Base-by-base conservation (phyloP, 2,113 vertebrate species). In the Hippocampus abdominalis region DNA sequence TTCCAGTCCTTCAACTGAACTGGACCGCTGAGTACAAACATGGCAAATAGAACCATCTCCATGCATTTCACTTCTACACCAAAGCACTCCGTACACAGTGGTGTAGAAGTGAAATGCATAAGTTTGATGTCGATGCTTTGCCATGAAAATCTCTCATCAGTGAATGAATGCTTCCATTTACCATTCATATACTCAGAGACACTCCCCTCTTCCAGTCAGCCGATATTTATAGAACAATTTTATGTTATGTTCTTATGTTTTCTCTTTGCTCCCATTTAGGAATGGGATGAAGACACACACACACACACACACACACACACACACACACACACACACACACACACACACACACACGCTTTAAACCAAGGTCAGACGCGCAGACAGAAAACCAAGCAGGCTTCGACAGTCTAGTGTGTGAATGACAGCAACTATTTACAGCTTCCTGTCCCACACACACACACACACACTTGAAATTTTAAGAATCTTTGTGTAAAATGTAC, bases 221-320 rank as follows among this genome's bases (percentile, higher is more conserved):
- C n/a, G 73, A 67, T 80, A 81, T 81, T 84, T 84, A 84, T 81
- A 80, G 81, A 69, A 64, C 73, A 54, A 75, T 74, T 64, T 71
- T 71, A 57, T 27, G 53, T 23, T 57, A 57, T 62, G 67, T 46
- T 78, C 57, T 68, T 29, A 72, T 67, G 74, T 73, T 66, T 71
- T 69, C 61, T 40, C 56, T 57, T 69, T 57, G 67, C 60, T 70
- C 66, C 79, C 69, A 72, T 81, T 80, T 74, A 70, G 68, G 46
- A 61, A 64, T 4, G 8, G 44, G 46, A 16, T 48, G 46, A 18
- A 15, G 16, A 48, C 46, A 74, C 39, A 23, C 59, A 62, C 53
- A 59, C 51, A 54, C 48, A 56, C 44, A 66, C 59, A 46, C 54
- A 67, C 69, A 39, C 61, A 40, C 54, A 56, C 27, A 66, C 6